A percentile compares a stretch with the other conserved stretches of the same genome.
These are phyloP conservation scores for Drosophila limbata DNA, from an alignment of 2,888 invertebrate species.

Conservation along the genomic window DNA sequence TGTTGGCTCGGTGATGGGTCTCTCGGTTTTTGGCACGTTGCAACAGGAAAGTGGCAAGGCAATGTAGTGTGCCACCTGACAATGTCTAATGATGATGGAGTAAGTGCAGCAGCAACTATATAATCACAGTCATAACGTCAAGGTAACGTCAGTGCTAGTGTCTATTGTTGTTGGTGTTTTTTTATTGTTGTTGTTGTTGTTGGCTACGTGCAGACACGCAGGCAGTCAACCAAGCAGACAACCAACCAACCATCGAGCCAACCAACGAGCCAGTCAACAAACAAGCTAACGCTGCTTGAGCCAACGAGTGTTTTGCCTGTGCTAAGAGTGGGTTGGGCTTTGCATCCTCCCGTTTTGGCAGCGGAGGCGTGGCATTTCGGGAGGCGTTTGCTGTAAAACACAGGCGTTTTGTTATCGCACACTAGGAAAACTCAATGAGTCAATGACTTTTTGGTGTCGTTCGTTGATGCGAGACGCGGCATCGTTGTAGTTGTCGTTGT, in stretches of 20 bases:
- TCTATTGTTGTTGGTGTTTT: conserved; percentile 17
- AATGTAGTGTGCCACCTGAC: conserved; percentile 61
- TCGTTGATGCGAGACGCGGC: conserved; percentile 76
- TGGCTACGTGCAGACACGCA: conserved; percentile 68
- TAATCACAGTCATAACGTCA: conserved; percentile 62
- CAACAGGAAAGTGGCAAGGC: conserved; percentile 58
- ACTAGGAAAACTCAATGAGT: conserved; percentile 71
- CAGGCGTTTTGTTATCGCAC: conserved; percentile 49
- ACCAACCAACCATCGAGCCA: conserved; percentile 29
- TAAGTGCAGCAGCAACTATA: conserved; percentile 65
- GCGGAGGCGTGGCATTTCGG: conserved; percentile 30
- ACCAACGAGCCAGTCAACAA: conserved; percentile 62
- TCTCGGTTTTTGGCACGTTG: conserved; percentile 63
- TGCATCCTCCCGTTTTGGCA: background rate
- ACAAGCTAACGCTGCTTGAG: conserved; percentile 65
- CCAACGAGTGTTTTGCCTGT: conserved; percentile 60
- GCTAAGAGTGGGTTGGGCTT: conserved; percentile 40
- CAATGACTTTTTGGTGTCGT: conserved; percentile 78
- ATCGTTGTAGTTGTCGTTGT: conserved; percentile 58
- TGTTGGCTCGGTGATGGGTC: conserved; percentile 34
- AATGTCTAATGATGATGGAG: conserved; percentile 75
- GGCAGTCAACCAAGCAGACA: conserved; percentile 42
- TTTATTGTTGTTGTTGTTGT: conserved; percentile 25
- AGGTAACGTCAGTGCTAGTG: conserved; percentile 21
- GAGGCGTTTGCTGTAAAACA: conserved; percentile 22